phyloP scores from a whole-genome alignment of 2,888 invertebrate genomes.

The Trisateles emortualis region DNA sequence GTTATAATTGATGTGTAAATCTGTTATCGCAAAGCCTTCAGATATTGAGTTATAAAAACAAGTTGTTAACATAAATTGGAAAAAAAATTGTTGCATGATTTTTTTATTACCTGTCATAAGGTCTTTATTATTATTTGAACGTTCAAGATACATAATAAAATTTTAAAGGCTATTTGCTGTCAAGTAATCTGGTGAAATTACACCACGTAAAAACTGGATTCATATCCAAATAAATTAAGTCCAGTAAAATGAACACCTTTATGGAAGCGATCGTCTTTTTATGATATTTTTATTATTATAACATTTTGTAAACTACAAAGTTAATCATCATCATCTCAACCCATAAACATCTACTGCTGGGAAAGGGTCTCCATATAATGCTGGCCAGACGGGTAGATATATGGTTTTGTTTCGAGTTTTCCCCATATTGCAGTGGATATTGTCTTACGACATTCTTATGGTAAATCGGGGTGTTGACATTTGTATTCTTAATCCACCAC shows the following conservation, averaged over 20 bases:
- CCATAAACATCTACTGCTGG: no score
- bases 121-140: constrained; percentile 82
- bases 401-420: no score
- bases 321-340: no score
- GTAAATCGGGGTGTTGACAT: no score
- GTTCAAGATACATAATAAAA: constrained; percentile 76
- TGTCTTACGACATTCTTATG: no score
- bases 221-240: constrained; percentile 54
- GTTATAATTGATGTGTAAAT: constrained; percentile 78
- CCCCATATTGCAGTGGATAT: no score
- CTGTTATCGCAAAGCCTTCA: constrained; percentile 73
- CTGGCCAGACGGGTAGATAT: no score
- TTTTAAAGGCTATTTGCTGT: constrained; percentile 73
- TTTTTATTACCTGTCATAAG: constrained; percentile 80
- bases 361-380: no score
- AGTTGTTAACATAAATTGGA: constrained; percentile 83
- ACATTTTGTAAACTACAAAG: no score
- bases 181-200: constrained; percentile 69
- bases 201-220: constrained; percentile 60
- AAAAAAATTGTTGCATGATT: constrained; percentile 76
- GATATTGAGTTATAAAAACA: constrained; percentile 81
- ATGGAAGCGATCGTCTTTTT: no score
- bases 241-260: constrained; percentile 28
- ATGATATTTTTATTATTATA: no score
- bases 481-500: no score